Percentiles rank a stretch among this genome's conserved stretches.
phyloP scores from a whole-genome alignment of 2,113 vertebrate genomes.

The Neogobius melanostomus region DNA sequence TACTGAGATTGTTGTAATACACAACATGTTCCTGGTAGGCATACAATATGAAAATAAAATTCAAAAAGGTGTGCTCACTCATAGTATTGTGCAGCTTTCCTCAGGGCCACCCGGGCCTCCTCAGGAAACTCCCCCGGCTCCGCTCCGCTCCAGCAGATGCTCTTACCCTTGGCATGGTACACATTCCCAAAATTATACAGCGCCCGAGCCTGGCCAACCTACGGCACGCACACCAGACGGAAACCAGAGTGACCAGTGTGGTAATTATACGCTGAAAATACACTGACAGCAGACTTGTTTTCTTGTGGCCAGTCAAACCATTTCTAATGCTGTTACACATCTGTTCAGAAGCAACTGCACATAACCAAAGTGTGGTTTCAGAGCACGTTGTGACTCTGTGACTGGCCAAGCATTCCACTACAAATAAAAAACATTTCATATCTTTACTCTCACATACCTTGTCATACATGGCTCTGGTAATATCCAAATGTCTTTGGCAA shows the following conservation, averaged over 20 bases:
- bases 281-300: conserved; percentile 54
- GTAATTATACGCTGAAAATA: conserved; percentile 75
- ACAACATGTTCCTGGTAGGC: too few relatives aligned
- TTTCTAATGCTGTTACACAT: conserved; percentile 27
- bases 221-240: conserved; percentile 59
- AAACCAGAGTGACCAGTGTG: conserved; percentile 54
- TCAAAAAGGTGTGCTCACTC: conserved; percentile 80
- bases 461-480: conserved; percentile 90
- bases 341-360: conserved; percentile 7
- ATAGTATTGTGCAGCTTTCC: conserved; percentile 91
- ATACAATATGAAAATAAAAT: not conserved
- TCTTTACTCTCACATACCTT: conserved; percentile 77
- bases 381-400: conserved; percentile 13
- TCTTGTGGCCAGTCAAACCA: conserved; percentile 44
- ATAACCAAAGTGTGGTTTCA: conserved; percentile 23
- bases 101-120: conserved; percentile 85
- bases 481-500: conserved; percentile 94
- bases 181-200: conserved; percentile 98
- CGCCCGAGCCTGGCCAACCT: conserved; percentile 96
- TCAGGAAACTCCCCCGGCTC: conserved; percentile 93
- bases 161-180: conserved; percentile 95
- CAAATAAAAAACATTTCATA: not conserved
- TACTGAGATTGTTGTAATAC: too few relatives aligned
- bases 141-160: conserved; percentile 85
- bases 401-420: not conserved